These are phyloP conservation scores for Limnothrissa miodon DNA, from an alignment of 2,113 vertebrate species.

Conservation along the genomic window DNA sequence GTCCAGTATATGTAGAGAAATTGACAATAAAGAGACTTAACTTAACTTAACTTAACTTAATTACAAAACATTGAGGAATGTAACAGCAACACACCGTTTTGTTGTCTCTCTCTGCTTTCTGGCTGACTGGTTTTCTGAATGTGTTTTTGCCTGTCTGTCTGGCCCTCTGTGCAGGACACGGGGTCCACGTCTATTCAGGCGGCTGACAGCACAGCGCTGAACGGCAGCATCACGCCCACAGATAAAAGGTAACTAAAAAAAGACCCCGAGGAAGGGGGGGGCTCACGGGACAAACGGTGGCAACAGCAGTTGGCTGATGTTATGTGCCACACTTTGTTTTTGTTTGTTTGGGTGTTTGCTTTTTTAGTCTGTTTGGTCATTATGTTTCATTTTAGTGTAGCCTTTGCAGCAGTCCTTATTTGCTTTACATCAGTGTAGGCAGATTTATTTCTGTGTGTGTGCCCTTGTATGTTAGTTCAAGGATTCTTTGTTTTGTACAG, in stretches of 20 bases:
- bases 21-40: no score
- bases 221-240: conserved; percentile 95
- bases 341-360: background rate
- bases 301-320: background rate
- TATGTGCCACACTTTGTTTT: background rate
- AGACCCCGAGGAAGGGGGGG: background rate
- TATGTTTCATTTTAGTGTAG: no score
- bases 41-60: no score
- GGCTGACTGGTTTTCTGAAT: background rate
- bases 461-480: no score
- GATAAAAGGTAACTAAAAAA: conserved; percentile 86
- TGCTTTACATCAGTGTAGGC: no score
- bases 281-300: background rate
- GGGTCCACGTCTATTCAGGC: conserved; percentile 96
- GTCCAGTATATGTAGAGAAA: no score
- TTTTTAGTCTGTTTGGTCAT: background rate
- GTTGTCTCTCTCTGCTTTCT: background rate
- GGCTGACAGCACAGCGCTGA: conserved; percentile 96
- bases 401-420: no score
- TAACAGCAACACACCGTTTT: background rate
- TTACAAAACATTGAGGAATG: no score
- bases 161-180: conserved; percentile 77
- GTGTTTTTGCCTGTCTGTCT: background rate
- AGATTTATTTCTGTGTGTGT: no score
- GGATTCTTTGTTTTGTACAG: background rate